phyloP scores from a whole-genome alignment of 1,140 invertebrate species.

The Ceratina japonica region DNA sequence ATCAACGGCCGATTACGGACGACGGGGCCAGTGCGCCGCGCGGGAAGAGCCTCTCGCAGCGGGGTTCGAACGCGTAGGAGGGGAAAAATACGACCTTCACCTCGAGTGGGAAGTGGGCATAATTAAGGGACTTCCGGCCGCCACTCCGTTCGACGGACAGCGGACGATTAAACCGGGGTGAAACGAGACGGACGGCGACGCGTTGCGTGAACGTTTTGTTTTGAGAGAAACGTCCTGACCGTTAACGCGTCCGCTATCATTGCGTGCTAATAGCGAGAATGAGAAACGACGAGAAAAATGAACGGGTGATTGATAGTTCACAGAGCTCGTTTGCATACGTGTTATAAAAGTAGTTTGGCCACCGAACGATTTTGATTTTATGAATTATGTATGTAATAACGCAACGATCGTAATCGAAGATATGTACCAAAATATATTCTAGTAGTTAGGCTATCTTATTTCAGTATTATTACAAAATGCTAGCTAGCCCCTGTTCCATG shows the following conservation, averaged over 20 bases:
- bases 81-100: conserved; percentile 29
- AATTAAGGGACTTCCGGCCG: conserved; percentile 13
- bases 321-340: neutral
- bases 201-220: neutral
- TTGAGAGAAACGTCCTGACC: neutral
- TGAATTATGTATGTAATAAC: too few relatives aligned
- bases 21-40: neutral
- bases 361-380: too few relatives aligned
- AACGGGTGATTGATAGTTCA: neutral
- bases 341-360: neutral
- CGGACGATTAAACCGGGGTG: neutral
- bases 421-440: too few relatives aligned
- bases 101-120: neutral
- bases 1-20: conserved; percentile 48
- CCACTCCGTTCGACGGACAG: neutral
- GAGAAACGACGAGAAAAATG: neutral
- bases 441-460: too few relatives aligned
- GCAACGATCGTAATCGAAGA: too few relatives aligned
- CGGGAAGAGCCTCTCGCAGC: neutral
- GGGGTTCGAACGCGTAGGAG: neutral
- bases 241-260: neutral
- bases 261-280: neutral
- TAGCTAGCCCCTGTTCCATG: too few relatives aligned
- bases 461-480: too few relatives aligned
- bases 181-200: neutral